Evolutionary conservation across 2,888 invertebrate species (phyloP), one percentile per base, ranked within the genome.

Genomic region (Agriopis marginaria): DNA sequence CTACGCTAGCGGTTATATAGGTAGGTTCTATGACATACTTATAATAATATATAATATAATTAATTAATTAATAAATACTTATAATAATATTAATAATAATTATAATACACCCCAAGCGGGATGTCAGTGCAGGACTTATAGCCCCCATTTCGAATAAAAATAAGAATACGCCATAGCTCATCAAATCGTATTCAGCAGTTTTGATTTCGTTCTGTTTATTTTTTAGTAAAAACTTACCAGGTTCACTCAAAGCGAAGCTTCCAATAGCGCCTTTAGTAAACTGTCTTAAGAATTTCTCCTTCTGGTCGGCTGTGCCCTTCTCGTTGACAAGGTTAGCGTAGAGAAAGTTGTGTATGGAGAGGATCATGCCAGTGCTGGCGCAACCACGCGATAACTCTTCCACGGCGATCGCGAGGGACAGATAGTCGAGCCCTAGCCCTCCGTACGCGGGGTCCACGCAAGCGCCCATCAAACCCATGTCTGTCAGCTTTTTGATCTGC

Each of bases 211-310:
- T 23, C 17, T 23, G 17, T 23, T 1, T 23, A 1, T 23, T 23
- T 23, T 23, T 23, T 23, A 1, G 17, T 23, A 23, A 32, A 32
- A 54, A 64, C 82, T 77, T 80, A 96, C 97, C 97, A 77, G 97
- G 96, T 91, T 97, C 97, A 89, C 97, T 97, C 47, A 98, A 91
- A 39, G 97, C 97, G 90, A 97, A 98, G 83, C 97, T 97, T 1
- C 97, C 98, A 71, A 97, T 92, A 5, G 94, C 91, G 2, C 97
- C 97, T 79, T 85, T 90, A 0, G 95, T 94, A 78, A 95, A 96
- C 0, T 96, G 95, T 61, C 83, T 88, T 58, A 97, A 81, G 84
- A 96, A 97, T 68, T 89, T 79, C 71, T 96, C 94, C 82, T 96
- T 97, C 84, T 97, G 97, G 64, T 95, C 93, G 0, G 94, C 88